A percentile compares a stretch with the other conserved stretches of the same genome.
Conservation (phyloP, 2,113 vertebrate genomes). For the Egretta garzetta region DNA sequence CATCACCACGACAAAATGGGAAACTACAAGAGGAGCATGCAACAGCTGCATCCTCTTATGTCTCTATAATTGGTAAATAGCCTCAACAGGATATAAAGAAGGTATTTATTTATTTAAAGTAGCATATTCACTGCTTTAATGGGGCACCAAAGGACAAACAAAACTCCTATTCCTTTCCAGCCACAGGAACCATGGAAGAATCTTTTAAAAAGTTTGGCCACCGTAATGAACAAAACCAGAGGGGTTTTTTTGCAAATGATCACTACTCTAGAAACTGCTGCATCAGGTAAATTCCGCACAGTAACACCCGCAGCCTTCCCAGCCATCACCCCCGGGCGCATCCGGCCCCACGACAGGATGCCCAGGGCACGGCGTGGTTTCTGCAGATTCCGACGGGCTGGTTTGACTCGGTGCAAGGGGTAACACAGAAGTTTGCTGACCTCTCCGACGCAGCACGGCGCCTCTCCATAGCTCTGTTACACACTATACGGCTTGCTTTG, state of each 20-base stretch:
- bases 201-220: neutral
- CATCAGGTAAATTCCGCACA: neutral
- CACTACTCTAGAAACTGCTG: neutral
- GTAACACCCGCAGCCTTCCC: neutral
- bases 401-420: too few relatives aligned
- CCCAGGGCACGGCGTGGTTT: neutral
- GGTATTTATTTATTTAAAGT: neutral
- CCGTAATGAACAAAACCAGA: neutral
- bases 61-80: neutral
- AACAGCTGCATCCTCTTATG: neutral
- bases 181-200: neutral
- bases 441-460: accelerated
- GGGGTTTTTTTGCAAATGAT: neutral
- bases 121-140: neutral
- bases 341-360: neutral
- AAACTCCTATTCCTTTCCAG: neutral
- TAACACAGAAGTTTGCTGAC: neutral
- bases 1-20: neutral
- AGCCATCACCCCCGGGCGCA: neutral
- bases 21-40: neutral
- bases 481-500: accelerated
- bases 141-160: neutral
- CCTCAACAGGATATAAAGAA: neutral
- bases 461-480: neutral
- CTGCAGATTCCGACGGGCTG: neutral